These are phyloP conservation scores for Notothenia coriiceps DNA, from an alignment of 2,113 vertebrate species.

Conservation along the genomic window DNA sequence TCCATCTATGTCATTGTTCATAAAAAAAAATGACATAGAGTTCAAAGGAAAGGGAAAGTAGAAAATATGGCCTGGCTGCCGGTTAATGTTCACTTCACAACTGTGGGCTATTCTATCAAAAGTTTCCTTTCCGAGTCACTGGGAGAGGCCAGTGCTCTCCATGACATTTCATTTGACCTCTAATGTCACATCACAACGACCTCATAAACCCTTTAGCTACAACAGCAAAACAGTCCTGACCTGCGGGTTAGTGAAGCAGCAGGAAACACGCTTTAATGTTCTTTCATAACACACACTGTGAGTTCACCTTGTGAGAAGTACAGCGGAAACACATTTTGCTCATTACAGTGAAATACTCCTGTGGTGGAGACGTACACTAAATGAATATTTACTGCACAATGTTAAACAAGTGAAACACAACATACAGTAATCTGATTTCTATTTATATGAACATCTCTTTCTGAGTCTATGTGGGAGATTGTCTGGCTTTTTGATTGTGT, in stretches of 20 bases:
- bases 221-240: constrained; percentile 55
- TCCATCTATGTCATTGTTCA: no score
- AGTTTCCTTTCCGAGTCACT: constrained; percentile 33
- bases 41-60: not conserved
- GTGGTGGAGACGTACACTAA: not conserved
- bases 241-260: constrained; percentile 47
- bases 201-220: constrained; percentile 41
- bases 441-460: constrained; percentile 2
- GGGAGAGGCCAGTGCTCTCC: constrained; percentile 54
- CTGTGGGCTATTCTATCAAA: constrained; percentile 33
- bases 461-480: not conserved
- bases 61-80: not conserved
- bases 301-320: constrained; percentile 19
- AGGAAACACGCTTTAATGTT: constrained; percentile 11
- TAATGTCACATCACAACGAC: constrained; percentile 46
- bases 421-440: not conserved
- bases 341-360: constrained; percentile 8
- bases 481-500: not conserved
- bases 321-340: constrained; percentile 37
- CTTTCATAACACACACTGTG: not conserved
- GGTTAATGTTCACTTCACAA: not conserved
- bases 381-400: constrained; percentile 9
- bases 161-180: constrained; percentile 67
- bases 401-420: not conserved
- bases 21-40: no score